These are phyloP conservation scores for Siderastrea siderea DNA, from an alignment of 92 coral and sea anemone species.

Conservation along the genomic window DNA sequence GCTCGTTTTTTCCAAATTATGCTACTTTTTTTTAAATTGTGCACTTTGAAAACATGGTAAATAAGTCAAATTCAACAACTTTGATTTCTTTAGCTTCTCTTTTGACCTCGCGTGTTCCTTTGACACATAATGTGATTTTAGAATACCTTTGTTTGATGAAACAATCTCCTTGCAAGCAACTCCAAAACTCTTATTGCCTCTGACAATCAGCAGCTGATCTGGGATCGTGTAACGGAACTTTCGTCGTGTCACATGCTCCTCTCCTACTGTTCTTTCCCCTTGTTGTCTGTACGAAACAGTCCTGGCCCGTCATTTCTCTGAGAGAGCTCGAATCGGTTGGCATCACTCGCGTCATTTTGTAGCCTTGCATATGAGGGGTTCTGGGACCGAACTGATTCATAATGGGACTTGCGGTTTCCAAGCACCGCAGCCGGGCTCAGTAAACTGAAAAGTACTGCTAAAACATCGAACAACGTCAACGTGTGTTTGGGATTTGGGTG, in stretches of 20 bases:
- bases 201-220: no score
- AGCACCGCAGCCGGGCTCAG: neutral
- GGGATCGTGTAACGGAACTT: no score
- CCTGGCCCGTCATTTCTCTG: neutral
- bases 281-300: neutral
- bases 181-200: no score
- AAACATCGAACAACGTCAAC: neutral
- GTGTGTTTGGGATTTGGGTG: neutral
- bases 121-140: no score
- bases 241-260: no score
- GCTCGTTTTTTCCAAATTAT: constrained; percentile 30
- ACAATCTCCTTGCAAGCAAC: no score
- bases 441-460: neutral
- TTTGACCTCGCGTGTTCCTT: no score
- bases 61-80: neutral
- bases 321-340: neutral
- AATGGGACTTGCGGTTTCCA: neutral
- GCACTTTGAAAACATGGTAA: constrained; percentile 24
- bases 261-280: neutral
- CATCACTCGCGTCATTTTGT: neutral
- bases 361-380: neutral
- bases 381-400: neutral
- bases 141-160: no score
- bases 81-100: no score
- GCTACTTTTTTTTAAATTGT: constrained; percentile 21